These are phyloP conservation scores for Hydrotaea diabolus DNA, from an alignment of 2,888 invertebrate species.

Conservation along the genomic window DNA sequence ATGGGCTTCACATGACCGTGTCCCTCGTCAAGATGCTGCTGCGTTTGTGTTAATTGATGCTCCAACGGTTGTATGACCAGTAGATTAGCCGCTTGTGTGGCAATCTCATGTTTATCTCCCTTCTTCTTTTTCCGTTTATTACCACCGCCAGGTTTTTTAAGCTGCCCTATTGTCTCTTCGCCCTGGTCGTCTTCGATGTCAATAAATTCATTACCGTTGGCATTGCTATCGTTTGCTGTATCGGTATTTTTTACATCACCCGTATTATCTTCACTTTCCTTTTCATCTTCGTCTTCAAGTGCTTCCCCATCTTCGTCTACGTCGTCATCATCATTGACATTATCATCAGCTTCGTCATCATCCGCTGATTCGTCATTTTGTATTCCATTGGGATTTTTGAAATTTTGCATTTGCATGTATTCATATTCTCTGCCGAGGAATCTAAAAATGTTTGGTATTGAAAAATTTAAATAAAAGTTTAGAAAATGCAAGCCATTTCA, in stretches of 20 bases:
- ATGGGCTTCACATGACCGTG: slow-evolving; percentile 56
- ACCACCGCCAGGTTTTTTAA: slow-evolving; percentile 73
- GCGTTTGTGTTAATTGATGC: slow-evolving; percentile 64
- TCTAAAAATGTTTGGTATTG: slow-evolving; percentile 67
- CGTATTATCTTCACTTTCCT: slow-evolving; percentile 41
- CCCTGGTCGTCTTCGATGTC: slow-evolving; percentile 69
- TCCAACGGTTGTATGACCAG: slow-evolving; percentile 74
- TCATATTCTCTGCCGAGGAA: slow-evolving; percentile 79
- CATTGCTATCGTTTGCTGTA: slow-evolving; percentile 59
- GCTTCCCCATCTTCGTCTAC: slow-evolving; percentile 51
- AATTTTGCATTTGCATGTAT: slow-evolving; percentile 71
- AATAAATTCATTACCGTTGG: slow-evolving; percentile 74
- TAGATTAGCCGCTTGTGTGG: slow-evolving; percentile 74
- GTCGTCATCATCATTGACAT: slow-evolving; percentile 58
- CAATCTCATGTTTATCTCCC: slow-evolving; percentile 68
- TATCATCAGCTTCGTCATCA: slow-evolving; percentile 62
- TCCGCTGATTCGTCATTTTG: slow-evolving; percentile 44
- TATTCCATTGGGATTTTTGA: slow-evolving; percentile 51
- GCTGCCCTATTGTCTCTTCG: slow-evolving; percentile 60
- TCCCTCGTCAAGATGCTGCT: slow-evolving; percentile 65
- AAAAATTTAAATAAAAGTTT: background rate
- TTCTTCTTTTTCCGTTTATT: slow-evolving; percentile 72
- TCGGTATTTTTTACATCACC: slow-evolving; percentile 47
- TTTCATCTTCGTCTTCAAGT: slow-evolving; percentile 50
- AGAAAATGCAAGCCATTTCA: slow-evolving; percentile 58